phyloP scores from a whole-genome alignment of 2,797 vertebrate genomes.

The Pseudochirops cupreus region DNA sequence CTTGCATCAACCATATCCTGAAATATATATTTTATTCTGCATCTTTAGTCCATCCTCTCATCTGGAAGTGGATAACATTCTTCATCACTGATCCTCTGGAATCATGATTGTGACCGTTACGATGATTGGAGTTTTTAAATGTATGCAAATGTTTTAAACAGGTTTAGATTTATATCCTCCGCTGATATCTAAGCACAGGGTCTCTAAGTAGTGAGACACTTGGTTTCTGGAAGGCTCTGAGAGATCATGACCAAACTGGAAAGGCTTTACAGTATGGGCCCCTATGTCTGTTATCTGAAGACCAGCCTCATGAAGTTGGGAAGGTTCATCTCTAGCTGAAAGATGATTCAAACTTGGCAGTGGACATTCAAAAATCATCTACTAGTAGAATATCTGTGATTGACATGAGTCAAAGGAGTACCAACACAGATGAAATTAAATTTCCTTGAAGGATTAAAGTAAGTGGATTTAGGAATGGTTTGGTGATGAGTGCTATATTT shows the following conservation, averaged over 20 bases:
- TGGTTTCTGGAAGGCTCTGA: not conserved
- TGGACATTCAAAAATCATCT: not conserved
- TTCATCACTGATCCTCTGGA: not conserved
- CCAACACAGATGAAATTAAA: not conserved
- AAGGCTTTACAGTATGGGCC: not conserved
- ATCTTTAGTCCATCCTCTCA: not conserved
- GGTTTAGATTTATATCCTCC: not conserved
- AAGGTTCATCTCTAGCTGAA: not conserved
- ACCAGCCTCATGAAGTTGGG: not conserved
- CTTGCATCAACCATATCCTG: not conserved
- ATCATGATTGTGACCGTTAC: not conserved
- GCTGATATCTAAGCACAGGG: not conserved
- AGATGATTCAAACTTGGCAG: not conserved
- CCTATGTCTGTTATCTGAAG: not conserved
- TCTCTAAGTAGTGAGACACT: not conserved
- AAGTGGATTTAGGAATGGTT: not conserved
- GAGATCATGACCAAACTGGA: not conserved
- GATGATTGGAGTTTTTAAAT: not conserved
- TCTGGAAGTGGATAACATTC: not conserved
- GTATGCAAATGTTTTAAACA: not conserved
- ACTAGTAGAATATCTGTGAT: not conserved
- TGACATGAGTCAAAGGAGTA: not conserved
- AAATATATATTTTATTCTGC: not conserved
- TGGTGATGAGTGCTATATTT: conserved; percentile 4
- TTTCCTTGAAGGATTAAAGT: not conserved